A percentile compares a stretch with the other conserved stretches of the same genome.
phyloP scores from a whole-genome alignment of 2,113 vertebrate genomes.

The Hemicordylus capensis region DNA sequence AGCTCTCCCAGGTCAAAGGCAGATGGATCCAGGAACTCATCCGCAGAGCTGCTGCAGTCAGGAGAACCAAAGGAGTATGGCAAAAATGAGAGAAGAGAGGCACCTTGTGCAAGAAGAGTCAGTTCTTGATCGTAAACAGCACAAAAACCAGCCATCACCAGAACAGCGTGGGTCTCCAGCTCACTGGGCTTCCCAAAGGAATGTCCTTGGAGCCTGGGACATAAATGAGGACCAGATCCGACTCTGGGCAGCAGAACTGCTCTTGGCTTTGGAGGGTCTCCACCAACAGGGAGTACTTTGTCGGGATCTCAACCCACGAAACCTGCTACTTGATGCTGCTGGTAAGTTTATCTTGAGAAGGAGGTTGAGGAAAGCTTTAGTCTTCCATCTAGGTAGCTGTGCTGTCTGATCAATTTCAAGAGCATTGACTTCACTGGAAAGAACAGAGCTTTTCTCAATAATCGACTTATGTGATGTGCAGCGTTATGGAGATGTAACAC shows the following conservation, averaged over 20 bases:
- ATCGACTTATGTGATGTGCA: too few species aligned
- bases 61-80: fast-evolving
- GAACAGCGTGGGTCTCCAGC: not conserved
- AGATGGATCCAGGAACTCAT: not conserved
- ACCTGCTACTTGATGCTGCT: constrained; percentile 87
- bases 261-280: constrained; percentile 91
- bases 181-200: constrained; percentile 25
- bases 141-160: not conserved
- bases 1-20: not conserved
- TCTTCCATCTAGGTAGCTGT: not conserved
- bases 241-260: constrained; percentile 91
- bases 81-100: constrained; percentile 43
- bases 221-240: constrained; percentile 85
- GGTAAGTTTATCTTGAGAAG: constrained; percentile 73
- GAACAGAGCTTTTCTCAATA: not conserved
- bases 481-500: too few species aligned
- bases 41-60: fast-evolving
- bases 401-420: not conserved
- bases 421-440: not conserved
- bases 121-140: not conserved
- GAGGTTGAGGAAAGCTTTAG: fast-evolving
- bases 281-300: constrained; percentile 96
- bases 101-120: constrained; percentile 43
- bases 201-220: constrained; percentile 66
- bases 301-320: constrained; percentile 94